Evolutionary conservation across 2,797 vertebrate species (phyloP).

Genomic region (Pantherophis vulpinus): DNA sequence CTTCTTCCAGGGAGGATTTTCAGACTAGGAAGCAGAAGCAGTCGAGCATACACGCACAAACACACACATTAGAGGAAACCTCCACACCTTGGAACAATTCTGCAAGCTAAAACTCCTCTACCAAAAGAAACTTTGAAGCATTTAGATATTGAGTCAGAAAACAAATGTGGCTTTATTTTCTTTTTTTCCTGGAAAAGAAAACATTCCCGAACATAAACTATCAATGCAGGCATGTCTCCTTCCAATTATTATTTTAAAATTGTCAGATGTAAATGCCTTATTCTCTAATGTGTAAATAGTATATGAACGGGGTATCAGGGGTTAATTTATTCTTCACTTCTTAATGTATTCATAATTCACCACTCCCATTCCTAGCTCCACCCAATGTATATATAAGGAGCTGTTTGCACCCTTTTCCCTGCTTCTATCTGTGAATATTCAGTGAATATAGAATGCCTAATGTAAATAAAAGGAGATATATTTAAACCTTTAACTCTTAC

Average conservation of each 20-base stretch:
- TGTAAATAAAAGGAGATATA: too few species aligned
- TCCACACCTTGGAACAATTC: background rate
- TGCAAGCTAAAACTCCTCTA: background rate
- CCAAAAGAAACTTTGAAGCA: background rate
- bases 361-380: too few species aligned
- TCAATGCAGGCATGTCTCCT: background rate
- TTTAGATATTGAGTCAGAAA: background rate
- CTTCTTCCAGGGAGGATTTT: background rate
- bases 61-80: background rate
- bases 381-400: too few species aligned
- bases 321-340: too few species aligned
- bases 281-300: too few species aligned
- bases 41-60: background rate
- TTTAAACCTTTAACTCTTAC: too few species aligned
- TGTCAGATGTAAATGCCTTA: too few species aligned
- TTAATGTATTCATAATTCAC: too few species aligned
- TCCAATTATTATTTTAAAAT: background rate
- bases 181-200: background rate
- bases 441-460: too few species aligned
- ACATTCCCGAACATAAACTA: background rate
- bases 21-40: background rate
- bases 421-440: too few species aligned
- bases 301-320: too few species aligned
- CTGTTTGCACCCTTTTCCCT: too few species aligned
- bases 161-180: background rate